Evolutionary conservation across 2,113 vertebrate genomes (phyloP).

Genomic region (Mastomys coucha): DNA sequence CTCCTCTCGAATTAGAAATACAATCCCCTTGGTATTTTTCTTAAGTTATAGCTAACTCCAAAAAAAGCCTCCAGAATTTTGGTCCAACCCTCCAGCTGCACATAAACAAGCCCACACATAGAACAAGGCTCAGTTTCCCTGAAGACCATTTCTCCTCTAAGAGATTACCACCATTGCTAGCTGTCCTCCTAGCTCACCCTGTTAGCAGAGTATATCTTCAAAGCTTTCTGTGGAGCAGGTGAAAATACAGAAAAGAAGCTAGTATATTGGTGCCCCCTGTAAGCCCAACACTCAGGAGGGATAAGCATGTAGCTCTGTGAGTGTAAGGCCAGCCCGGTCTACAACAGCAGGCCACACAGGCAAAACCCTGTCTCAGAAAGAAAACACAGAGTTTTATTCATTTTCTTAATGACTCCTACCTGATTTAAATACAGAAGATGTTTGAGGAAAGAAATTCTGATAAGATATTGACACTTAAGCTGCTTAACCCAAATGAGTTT

Average conservation of each 20-base stretch:
- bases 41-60: background rate
- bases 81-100: background rate
- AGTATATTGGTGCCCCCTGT: background rate
- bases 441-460: slow-evolving; percentile 24
- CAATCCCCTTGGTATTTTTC: no score
- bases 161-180: background rate
- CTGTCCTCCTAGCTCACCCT: background rate
- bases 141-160: background rate
- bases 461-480: background rate
- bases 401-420: background rate
- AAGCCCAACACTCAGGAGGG: background rate
- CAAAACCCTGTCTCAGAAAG: background rate
- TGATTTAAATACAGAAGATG: slow-evolving; percentile 6
- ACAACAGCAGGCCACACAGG: background rate
- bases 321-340: background rate
- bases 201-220: background rate
- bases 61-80: background rate
- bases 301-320: background rate
- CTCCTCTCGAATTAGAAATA: background rate
- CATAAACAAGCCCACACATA: background rate
- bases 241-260: background rate
- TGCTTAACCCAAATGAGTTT: background rate
- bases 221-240: background rate
- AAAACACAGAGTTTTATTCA: background rate
- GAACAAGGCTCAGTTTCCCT: background rate